These are phyloP conservation scores for Anguilla anguilla DNA, from an alignment of 2,797 vertebrate species.

Conservation along the genomic window DNA sequence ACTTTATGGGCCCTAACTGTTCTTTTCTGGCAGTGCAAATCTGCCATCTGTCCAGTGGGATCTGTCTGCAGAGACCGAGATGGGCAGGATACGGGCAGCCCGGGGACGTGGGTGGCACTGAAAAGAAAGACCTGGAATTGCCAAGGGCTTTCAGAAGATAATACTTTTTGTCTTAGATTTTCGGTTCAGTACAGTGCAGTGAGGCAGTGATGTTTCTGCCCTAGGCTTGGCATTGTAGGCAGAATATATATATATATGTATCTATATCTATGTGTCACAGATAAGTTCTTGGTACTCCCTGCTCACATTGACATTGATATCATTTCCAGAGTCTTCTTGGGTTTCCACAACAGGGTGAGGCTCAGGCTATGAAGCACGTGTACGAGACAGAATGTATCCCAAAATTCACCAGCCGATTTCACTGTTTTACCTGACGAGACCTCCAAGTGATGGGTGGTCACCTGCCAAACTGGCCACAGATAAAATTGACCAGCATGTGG, in stretches of 20 bases:
- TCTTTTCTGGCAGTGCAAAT: background rate
- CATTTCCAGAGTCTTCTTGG: background rate
- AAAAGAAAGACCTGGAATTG: background rate
- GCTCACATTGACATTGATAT: background rate
- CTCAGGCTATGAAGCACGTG: background rate
- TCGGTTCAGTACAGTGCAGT: background rate
- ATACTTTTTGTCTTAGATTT: background rate
- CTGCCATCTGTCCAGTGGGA: conserved; percentile 14
- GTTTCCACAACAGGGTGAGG: background rate
- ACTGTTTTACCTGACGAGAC: no score
- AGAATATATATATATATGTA: no score
- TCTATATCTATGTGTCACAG: background rate
- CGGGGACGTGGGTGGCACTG: background rate
- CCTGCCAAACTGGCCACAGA: background rate
- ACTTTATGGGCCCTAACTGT: background rate
- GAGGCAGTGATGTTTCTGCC: background rate
- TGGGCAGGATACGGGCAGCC: background rate
- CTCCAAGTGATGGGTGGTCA: no score
- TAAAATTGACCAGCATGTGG: background rate
- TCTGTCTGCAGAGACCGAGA: background rate
- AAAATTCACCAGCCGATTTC: no score
- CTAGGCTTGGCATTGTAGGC: background rate
- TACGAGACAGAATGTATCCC: background rate
- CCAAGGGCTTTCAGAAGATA: background rate
- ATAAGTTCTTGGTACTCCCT: background rate